Evolutionary conservation across 2,113 vertebrate genomes (phyloP).

Genomic region (Thamnophis sirtalis): DNA sequence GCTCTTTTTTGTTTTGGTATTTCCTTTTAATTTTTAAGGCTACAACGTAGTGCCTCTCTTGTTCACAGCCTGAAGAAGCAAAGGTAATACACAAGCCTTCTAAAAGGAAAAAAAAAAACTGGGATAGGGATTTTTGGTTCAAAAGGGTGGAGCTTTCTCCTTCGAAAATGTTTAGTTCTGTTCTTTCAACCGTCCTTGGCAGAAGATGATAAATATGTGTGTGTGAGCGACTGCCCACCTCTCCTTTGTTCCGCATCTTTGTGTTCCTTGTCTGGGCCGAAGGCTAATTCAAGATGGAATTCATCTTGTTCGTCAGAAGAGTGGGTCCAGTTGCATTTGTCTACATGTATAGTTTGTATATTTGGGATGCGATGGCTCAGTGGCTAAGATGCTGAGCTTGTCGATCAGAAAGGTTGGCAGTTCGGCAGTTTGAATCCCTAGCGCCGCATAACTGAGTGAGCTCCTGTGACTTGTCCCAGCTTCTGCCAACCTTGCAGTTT

Average conservation of each 20-base stretch:
- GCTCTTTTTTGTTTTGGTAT: conserved; percentile 46
- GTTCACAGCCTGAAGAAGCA: conserved; percentile 42
- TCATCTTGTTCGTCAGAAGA: neutral
- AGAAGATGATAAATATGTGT: conserved; percentile 29
- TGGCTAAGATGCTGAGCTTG: too few relatives aligned
- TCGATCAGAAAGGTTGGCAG: too few relatives aligned
- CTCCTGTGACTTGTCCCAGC: too few relatives aligned
- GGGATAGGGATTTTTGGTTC: conserved; percentile 47
- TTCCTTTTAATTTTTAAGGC: conserved; percentile 53
- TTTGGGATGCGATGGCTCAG: too few relatives aligned
- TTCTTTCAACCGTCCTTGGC: conserved; percentile 33
- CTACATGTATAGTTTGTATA: neutral
- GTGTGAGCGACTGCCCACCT: neutral
- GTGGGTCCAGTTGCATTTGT: neutral
- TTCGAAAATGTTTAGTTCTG: conserved; percentile 18
- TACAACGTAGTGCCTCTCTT: conserved; percentile 30
- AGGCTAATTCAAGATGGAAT: neutral
- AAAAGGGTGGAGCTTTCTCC: neutral
- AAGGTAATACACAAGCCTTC: conserved; percentile 1
- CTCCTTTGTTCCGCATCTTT: neutral
- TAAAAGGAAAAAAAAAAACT: neutral
- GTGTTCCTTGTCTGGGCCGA: conserved; percentile 4
- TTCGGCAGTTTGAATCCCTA: too few relatives aligned
- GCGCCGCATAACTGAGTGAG: too few relatives aligned
- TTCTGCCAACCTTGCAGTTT: too few relatives aligned